phyloP scores from a whole-genome alignment of 1,140 invertebrate genomes.

The Tetraneura akinire region DNA sequence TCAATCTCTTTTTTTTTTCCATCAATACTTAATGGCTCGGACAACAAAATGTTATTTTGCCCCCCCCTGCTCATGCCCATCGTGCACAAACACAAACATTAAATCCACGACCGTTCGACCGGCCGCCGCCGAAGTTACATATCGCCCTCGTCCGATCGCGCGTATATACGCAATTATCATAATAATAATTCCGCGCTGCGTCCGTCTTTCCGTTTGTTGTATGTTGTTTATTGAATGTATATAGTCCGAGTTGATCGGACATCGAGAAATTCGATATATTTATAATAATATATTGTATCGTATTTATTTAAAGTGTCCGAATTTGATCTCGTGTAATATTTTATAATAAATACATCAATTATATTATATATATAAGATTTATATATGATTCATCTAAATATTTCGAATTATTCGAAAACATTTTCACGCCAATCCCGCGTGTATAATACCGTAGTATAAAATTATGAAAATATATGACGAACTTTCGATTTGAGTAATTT shows the following conservation, averaged over 20 bases:
- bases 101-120: constrained; percentile 39
- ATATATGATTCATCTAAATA: too few relatives aligned
- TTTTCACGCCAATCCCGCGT: too few relatives aligned
- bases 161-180: constrained; percentile 41
- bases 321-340: too few relatives aligned
- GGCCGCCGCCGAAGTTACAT: background rate
- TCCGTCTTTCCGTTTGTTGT: background rate
- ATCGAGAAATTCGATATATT: background rate
- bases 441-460: too few relatives aligned
- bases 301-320: too few relatives aligned
- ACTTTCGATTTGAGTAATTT: too few relatives aligned
- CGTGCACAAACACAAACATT: constrained; percentile 43
- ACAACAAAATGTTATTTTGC: constrained; percentile 50
- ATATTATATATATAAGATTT: too few relatives aligned
- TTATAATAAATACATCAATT: too few relatives aligned
- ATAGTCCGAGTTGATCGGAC: background rate
- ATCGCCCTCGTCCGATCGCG: background rate
- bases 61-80: background rate
- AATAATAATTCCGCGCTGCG: constrained; percentile 26
- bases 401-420: too few relatives aligned
- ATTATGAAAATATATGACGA: too few relatives aligned
- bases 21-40: constrained; percentile 52
- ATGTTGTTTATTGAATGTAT: background rate
- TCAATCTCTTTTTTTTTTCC: constrained; percentile 36
- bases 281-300: too few relatives aligned